These are phyloP conservation scores for Hanleya hanleyi DNA, from an alignment of 2,888 invertebrate genomes.

Conservation along the genomic window DNA sequence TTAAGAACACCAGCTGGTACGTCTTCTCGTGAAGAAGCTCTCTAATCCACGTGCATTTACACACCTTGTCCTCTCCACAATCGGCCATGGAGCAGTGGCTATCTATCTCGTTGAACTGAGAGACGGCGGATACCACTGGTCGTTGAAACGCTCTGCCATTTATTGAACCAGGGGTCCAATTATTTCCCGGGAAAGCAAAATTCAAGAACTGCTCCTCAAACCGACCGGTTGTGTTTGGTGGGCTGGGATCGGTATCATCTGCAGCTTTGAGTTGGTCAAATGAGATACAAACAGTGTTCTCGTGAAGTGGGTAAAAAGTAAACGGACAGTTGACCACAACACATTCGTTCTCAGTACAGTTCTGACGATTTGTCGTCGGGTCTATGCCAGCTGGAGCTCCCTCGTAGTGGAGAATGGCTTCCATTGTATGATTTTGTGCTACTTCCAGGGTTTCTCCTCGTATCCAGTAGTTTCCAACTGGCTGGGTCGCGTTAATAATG, in stretches of 20 bases:
- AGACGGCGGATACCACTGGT: constrained; percentile 46
- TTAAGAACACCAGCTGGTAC: constrained; percentile 57
- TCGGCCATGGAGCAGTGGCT: constrained; percentile 42
- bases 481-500: constrained; percentile 43
- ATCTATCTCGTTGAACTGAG: constrained; percentile 48
- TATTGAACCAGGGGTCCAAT: constrained; percentile 45
- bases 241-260: constrained; percentile 30
- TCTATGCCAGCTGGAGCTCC: constrained; percentile 32
- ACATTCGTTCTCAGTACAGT: constrained; percentile 42
- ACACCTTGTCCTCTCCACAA: constrained; percentile 46
- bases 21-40: constrained; percentile 46
- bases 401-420: constrained; percentile 47
- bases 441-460: constrained; percentile 45
- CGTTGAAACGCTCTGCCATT: constrained; percentile 49
- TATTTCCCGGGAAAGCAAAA: constrained; percentile 58
- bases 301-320: constrained; percentile 22
- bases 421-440: constrained; percentile 26
- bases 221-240: constrained; percentile 15
- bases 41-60: constrained; percentile 52
- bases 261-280: constrained; percentile 33
- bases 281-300: constrained; percentile 32
- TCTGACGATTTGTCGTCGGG: constrained; percentile 24
- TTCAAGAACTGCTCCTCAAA: constrained; percentile 59
- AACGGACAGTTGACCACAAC: constrained; percentile 51
- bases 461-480: constrained; percentile 56